Percentiles rank a stretch among this genome's conserved stretches.
Conservation (phyloP, 2,888 invertebrate genomes). For the Caenorhabditis imperialis region DNA sequence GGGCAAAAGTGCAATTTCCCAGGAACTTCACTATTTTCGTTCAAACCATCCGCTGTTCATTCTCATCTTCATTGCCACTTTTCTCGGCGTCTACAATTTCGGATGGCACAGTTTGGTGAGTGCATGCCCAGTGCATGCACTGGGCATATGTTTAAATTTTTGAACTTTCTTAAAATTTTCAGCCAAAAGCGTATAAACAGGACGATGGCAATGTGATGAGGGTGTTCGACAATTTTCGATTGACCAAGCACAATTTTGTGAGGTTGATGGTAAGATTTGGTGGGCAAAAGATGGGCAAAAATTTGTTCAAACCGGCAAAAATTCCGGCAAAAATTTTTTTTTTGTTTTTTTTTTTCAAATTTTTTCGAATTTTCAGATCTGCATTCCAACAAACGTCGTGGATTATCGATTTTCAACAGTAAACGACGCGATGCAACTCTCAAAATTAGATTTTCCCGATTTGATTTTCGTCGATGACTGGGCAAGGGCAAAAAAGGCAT, state of each 20-base stretch:
- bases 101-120: conserved; percentile 24
- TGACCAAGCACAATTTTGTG: conserved; percentile 33
- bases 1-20: too few relatives aligned
- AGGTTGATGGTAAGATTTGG: conserved; percentile 17
- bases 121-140: neutral
- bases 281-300: too few relatives aligned
- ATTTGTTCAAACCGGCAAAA: neutral
- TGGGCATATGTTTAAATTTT: neutral
- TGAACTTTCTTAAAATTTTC: too few relatives aligned
- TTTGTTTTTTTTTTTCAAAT: too few relatives aligned
- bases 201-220: neutral
- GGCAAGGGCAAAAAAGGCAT: conserved; percentile 4
- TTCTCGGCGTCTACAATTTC: conserved; percentile 13
- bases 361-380: conserved; percentile 37
- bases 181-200: too few relatives aligned
- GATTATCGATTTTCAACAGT: conserved; percentile 36
- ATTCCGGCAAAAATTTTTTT: neutral
- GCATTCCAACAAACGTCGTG: conserved; percentile 14
- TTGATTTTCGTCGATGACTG: conserved; percentile 26
- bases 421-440: conserved; percentile 24
- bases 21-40: conserved; percentile 36
- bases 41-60: conserved; percentile 40
- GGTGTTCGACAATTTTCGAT: conserved; percentile 27
- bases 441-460: conserved; percentile 28
- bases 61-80: conserved; percentile 19